These are phyloP conservation scores for Drosophila grimshawi DNA, from an alignment of 1,140 invertebrate species.

Conservation along the genomic window DNA sequence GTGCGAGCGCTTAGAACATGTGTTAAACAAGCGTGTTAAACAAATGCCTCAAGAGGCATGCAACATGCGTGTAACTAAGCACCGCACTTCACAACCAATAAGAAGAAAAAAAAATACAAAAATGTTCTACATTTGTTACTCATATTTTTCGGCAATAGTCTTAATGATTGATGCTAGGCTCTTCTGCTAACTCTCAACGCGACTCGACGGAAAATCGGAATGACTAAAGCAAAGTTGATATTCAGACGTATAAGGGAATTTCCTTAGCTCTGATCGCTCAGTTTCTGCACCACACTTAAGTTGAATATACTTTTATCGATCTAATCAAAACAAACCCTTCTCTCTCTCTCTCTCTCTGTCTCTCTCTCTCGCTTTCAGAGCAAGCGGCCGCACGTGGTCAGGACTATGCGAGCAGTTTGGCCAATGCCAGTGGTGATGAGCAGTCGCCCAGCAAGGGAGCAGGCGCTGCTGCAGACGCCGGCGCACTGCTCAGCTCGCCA, in stretches of 20 bases:
- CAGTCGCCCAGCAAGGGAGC: constrained; percentile 71
- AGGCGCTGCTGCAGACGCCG: background rate
- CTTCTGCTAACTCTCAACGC: no score
- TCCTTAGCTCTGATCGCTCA: no score
- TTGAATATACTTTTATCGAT: no score
- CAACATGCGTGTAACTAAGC: background rate
- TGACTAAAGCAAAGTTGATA: no score
- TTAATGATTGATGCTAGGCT: no score
- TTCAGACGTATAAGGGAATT: no score
- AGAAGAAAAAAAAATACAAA: no score
- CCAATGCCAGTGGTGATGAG: constrained; percentile 74
- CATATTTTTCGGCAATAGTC: no score
- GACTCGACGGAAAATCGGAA: no score
- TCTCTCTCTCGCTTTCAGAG: constrained; percentile 48
- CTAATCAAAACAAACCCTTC: background rate
- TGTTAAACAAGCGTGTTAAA: constrained; percentile 55
- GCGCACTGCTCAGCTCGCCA: constrained; percentile 1
- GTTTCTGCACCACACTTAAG: no score
- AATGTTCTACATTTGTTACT: no score
- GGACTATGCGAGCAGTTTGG: constrained; percentile 71
- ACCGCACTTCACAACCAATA: no score
- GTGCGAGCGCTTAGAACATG: constrained; percentile 37
- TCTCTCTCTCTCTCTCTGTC: background rate
- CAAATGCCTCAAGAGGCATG: constrained; percentile 39
- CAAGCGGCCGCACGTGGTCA: constrained; percentile 76